Evolutionary conservation across 2,888 invertebrate genomes (phyloP), one percentile per base, ranked within the genome.

Genomic region (Oxyscelio sp.): DNA sequence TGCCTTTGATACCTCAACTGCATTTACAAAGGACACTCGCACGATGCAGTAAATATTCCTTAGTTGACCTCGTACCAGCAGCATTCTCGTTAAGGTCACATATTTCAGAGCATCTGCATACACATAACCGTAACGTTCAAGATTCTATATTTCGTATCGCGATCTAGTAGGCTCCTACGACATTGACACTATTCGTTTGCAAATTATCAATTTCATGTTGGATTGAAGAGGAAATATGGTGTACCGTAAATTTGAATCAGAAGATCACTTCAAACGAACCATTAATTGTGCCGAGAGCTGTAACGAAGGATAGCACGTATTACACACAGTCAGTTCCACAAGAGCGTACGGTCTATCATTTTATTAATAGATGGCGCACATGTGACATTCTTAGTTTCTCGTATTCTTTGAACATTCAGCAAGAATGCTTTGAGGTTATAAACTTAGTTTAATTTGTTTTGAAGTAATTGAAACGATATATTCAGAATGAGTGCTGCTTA

Each of bases 51-150:
- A 85, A 82, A 85, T 85, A 85, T 79, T 82, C 71, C 85, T 79
- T 77, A 66, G 68, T 77, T 83, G 85, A 83, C 85, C 85, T 85
- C 74, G 85, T 75, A 68, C 82, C 82, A 82, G 75, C 85, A 82
- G 79, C 82, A 75, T 70, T 82, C 85, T 82, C 85, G 85, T 85
- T 85, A 85, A 83, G 85, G 82, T 83, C 75, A 82, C 85, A 83
- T 85, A 85, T 85, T 85, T 85, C 85, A 85, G 79, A 40, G 82
- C 74, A 85, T 85, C 79, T 79, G 82, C 71, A 74, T 79, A 52
- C 50, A 70, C 61, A 70, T 70, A 65, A 66, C 58, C 52, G 48
- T 73, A 65, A 68, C 58, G 65, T 78, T 61, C 73, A 58, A 66
- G 68, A 73, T 71, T 2, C 77, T 54, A 83, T 56, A 83, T 68